Conservation (phyloP, 2,797 vertebrate species). For the Sarcoramphus papa region DNA sequence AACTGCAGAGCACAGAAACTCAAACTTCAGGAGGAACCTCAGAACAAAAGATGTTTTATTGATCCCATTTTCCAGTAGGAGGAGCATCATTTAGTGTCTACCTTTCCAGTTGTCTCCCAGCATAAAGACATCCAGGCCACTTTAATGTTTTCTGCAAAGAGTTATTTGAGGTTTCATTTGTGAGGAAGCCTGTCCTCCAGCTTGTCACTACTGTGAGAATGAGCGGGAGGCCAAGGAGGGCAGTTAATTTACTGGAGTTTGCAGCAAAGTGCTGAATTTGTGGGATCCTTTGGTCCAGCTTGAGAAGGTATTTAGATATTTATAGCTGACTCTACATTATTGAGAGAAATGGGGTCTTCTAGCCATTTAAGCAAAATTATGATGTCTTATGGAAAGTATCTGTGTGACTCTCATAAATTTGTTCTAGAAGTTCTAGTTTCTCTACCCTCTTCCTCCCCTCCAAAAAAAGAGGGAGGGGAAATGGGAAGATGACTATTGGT, state of each 20-base stretch:
- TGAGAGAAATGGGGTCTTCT: neutral
- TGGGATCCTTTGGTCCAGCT: conserved; percentile 15
- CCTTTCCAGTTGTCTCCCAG: neutral
- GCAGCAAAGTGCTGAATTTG: conserved; percentile 40
- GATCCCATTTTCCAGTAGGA: neutral
- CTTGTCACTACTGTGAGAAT: neutral
- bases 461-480: neutral
- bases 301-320: neutral
- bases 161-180: neutral
- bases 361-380: neutral
- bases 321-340: conserved; percentile 9
- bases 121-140: neutral
- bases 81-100: neutral
- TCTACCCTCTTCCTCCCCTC: neutral
- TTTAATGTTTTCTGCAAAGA: neutral
- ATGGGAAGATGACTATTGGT: neutral
- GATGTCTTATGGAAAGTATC: neutral
- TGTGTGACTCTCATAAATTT: neutral
- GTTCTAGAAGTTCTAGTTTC: neutral
- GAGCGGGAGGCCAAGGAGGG: neutral
- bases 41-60: neutral
- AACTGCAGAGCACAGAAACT: neutral
- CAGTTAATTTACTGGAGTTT: conserved; percentile 32
- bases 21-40: neutral
- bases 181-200: neutral